These are phyloP conservation scores for Crocallis elinguaria DNA, from an alignment of 2,888 invertebrate species.

Conservation along the genomic window DNA sequence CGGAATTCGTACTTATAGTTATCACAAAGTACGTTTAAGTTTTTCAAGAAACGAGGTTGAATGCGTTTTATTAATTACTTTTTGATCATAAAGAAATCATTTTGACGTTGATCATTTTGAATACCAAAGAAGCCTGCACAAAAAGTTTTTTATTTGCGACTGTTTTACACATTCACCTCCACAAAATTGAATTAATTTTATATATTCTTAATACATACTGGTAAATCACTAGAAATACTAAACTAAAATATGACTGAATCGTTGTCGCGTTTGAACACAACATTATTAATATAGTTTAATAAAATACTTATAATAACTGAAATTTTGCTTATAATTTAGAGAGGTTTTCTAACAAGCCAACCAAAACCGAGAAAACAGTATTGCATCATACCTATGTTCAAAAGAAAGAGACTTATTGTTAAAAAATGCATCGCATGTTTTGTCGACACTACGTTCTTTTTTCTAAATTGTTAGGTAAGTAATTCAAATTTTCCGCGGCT, in stretches of 20 bases:
- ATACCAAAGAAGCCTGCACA: no score
- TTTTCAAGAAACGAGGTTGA: constrained; percentile 2
- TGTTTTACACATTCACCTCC: constrained; percentile 26
- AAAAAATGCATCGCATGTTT: not conserved
- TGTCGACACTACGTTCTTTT: not conserved
- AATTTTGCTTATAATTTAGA: constrained; percentile 2
- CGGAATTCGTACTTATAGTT: constrained; percentile 58
- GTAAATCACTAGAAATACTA: constrained; percentile 58
- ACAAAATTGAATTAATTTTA: constrained; percentile 29
- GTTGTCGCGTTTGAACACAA: constrained; percentile 62
- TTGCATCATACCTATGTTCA: no score
- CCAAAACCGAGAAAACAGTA: not conserved
- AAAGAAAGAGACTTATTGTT: no score
- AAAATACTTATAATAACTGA: constrained; percentile 35
- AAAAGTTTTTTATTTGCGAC: not conserved
- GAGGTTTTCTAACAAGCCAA: not conserved
- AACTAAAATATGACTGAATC: constrained; percentile 67
- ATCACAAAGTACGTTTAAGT: constrained; percentile 61
- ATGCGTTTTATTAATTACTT: no score
- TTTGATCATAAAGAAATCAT: no score
- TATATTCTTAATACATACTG: constrained; percentile 43
- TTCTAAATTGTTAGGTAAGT: not conserved
- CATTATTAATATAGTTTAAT: constrained; percentile 33
- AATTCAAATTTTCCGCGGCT: not conserved
- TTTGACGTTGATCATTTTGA: no score